Conservation (phyloP, 2,888 invertebrate species). For the Euphydryas editha region DNA sequence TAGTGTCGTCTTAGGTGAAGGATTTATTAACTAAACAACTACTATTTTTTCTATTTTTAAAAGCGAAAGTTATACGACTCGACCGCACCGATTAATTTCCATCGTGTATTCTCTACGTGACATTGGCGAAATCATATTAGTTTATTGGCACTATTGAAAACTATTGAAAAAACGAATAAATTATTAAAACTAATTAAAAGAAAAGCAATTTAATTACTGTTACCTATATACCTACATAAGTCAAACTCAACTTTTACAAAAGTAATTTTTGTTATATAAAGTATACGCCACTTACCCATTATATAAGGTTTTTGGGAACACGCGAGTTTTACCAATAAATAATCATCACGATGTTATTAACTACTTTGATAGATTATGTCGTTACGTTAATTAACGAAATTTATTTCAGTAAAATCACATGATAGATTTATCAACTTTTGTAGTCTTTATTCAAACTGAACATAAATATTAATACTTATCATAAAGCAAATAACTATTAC, state of each 20-base stretch:
- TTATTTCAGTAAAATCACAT: not conserved
- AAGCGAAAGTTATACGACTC: too few relatives aligned
- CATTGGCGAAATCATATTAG: too few relatives aligned
- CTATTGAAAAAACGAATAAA: too few relatives aligned
- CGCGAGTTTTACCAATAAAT: slow-evolving; percentile 12
- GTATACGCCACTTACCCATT: slow-evolving; percentile 13
- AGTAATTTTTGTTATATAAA: slow-evolving; percentile 20
- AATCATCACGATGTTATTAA: slow-evolving; percentile 14
- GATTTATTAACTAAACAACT: too few relatives aligned
- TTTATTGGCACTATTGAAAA: too few relatives aligned
- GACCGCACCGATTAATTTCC: too few relatives aligned
- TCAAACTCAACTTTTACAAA: not conserved
- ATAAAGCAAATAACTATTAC: not conserved
- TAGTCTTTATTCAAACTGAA: too few relatives aligned
- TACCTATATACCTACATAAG: not conserved
- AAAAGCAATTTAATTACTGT: not conserved
- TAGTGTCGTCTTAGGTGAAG: too few relatives aligned
- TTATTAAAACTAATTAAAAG: not conserved
- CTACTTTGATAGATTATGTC: slow-evolving; percentile 4
- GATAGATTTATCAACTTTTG: not conserved
- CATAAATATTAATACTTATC: too few relatives aligned
- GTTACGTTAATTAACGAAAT: not conserved
- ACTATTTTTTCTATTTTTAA: too few relatives aligned
- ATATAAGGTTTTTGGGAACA: slow-evolving; percentile 7
- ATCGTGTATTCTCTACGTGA: too few relatives aligned